Base-by-base conservation (phyloP, 2,888 invertebrate genomes). In the Phragmatobia fuliginosa region DNA sequence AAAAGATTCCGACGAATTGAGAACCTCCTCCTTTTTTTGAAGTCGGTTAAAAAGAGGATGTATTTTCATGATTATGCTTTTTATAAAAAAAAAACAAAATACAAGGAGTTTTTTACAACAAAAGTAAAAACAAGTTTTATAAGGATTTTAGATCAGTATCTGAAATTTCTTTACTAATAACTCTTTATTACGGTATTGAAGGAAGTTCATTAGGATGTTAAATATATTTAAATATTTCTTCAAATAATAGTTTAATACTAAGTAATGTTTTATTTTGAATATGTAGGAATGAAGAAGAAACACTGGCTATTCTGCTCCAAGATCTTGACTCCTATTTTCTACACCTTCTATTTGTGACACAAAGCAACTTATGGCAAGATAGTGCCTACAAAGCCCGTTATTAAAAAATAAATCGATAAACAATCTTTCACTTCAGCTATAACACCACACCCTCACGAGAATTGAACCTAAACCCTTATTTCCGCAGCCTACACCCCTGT, bases 371-470 rank as follows among this genome's bases (percentile, higher is more conserved):
- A 28, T 14, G 25, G 11, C 28, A 56, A 28, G 28, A 16, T 6
- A 56, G 14, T 28, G 6, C 28, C 16, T 28, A 52, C 52, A 56
- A 28, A 56, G 49, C 21, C 32, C 10, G 21, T 21, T 32, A 49
- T 41, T 25, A 18, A 63, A 64, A 61, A 63, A 61, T 49, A 66
- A 72, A 68, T 67, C 60, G 28, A 59, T 66, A 65, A 72, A 62
- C 58, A 68, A 70, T 33, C 25, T 63, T 36, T 41, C 16, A 36
- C 56, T 67, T n/a, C 32, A 69, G 60, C 49, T 72, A 74, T 63
- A 70, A 67, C 68, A 62, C 33, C 58, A 2, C 11, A 52, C 18
- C 77, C 84, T 74, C 76, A 49, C 33, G 75, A 78, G 83, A 68
- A 71, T 73, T 28, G 56, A 73, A 70, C 75, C 70, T 72, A 52